Percentiles rank a stretch among this genome's conserved stretches.
Evolutionary conservation across 2,888 invertebrate species (phyloP).

Genomic region (Steinernema hermaphroditum): DNA sequence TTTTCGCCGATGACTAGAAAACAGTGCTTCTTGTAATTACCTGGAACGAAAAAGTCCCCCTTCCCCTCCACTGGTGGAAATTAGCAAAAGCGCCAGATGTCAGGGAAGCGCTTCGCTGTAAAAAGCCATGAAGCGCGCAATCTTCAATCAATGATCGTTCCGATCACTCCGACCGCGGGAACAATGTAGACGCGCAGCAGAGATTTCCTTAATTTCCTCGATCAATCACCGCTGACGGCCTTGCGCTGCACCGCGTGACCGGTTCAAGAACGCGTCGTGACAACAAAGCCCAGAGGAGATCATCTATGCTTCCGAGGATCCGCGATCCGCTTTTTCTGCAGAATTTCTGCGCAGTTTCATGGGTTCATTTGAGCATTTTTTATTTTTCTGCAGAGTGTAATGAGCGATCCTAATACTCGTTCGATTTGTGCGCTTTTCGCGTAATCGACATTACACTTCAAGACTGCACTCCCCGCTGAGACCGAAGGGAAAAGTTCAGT

Average conservation of each 20-base stretch:
- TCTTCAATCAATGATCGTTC: slow-evolving; percentile 14
- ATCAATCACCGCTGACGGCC: slow-evolving; percentile 11
- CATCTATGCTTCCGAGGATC: no score
- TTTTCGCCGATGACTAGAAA: no score
- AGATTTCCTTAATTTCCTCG: slow-evolving; percentile 12
- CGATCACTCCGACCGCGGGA: not conserved
- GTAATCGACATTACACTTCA: not conserved
- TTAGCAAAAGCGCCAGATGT: no score
- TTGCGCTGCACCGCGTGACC: not conserved
- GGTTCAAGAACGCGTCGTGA: not conserved
- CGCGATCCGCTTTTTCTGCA: not conserved
- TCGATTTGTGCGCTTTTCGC: not conserved
- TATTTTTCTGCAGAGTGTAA: no score
- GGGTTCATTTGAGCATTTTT: no score
- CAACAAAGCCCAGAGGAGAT: not conserved
- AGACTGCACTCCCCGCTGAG: no score
- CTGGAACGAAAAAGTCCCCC: no score
- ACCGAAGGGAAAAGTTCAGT: no score
- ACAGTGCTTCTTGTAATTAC: no score
- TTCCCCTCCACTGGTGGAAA: no score
- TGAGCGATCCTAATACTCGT: no score
- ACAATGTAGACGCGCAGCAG: slow-evolving; percentile 20
- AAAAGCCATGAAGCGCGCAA: not conserved
- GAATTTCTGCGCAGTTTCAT: no score
- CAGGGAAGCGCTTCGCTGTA: not conserved